Base-by-base conservation (phyloP, 1,140 invertebrate genomes). In the Schlechtendalia chinensis region DNA sequence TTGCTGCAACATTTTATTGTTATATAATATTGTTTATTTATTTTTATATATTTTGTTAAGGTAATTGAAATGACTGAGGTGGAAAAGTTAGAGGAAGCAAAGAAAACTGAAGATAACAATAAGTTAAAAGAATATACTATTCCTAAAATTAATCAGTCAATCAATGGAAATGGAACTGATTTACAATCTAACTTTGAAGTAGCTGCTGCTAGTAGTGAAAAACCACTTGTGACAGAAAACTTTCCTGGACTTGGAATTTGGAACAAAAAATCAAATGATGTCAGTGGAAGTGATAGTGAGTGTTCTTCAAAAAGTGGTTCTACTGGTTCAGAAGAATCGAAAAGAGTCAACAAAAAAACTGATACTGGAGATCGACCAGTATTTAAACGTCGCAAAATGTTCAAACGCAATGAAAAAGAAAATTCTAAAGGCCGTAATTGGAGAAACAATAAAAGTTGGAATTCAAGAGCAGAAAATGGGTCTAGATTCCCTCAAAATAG, bases 31-130 rank as follows among this genome's bases (percentile, higher is more conserved):
- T 81, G 16, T 53, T 56, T 74, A 81, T 50, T 24, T 67, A 29
- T 50, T 80, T 81, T 84, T 27, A n/a, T 32, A 10, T 39, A 4
- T 39, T 39, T 39, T 39, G 8, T 39, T 39, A 56, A 93, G 84
- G 90, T 93, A 1, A 86, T 94, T 58, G 89, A 92, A 82, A 89
- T 95, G 82, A 93, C 93, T 82, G 92, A 95, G 82, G 90, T 90
- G 22, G 89, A 93, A 81, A 94, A 94, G 84, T 84, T 94, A 10
- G 89, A 91, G 82, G 92, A 93, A 56, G 91, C 91, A 0, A 90
- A 93, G 83, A 88, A 91, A 32, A 90, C 90, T 45, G 91, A 93
- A 67, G 80, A 83, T 63, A 14, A 65, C 67, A 82, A 83, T 58
- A 59, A 56, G 14, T 77, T 77, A 58, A 74, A 74, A 5, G 53